Evolutionary conservation across 2,797 vertebrate species (phyloP).

Genomic region (Carcharodon carcharias): DNA sequence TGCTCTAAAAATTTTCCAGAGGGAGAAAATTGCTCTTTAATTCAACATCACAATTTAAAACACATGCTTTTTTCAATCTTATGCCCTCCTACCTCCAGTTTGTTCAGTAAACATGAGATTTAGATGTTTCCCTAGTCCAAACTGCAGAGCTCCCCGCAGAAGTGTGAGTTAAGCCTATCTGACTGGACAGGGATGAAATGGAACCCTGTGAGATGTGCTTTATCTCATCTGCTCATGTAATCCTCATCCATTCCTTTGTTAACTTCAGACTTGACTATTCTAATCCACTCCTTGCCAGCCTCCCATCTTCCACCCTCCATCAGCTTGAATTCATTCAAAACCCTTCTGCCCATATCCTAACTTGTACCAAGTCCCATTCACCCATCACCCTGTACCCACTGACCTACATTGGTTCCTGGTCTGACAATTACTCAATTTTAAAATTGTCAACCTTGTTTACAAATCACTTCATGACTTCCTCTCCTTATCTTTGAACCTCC

Average conservation of each 20-base stretch:
- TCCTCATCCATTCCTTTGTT: background rate
- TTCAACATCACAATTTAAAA: background rate
- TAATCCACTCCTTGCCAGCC: background rate
- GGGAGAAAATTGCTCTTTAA: background rate
- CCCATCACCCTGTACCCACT: background rate
- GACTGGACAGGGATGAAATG: background rate
- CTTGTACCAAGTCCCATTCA: background rate
- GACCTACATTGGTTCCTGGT: background rate
- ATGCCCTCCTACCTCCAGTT: background rate
- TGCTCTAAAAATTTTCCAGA: background rate
- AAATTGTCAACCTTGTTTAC: background rate
- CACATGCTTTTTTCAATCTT: background rate
- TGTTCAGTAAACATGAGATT: background rate
- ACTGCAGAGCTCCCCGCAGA: background rate
- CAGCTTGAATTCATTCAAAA: background rate
- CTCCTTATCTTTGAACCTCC: background rate
- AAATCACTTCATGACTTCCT: no score
- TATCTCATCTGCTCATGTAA: background rate
- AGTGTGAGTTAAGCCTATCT: background rate
- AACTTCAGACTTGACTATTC: background rate
- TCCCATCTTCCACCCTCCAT: background rate
- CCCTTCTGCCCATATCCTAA: background rate
- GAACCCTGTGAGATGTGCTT: no score
- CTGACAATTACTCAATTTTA: background rate
- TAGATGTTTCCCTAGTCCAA: background rate